Evolutionary conservation across 2,797 vertebrate species (phyloP).

Genomic region (Anolis apletophallus): DNA sequence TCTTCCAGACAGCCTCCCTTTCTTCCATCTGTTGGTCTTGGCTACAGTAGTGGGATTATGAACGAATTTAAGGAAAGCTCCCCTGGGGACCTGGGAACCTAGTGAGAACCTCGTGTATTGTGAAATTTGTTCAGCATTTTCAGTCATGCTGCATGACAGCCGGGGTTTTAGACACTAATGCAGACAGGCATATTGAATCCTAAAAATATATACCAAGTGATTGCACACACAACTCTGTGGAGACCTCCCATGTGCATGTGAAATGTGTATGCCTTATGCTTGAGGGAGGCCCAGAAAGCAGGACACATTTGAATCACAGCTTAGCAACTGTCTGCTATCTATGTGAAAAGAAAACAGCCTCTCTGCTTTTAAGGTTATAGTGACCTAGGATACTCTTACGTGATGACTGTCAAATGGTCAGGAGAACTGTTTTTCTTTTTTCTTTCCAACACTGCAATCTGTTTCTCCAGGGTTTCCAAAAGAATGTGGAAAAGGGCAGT

Average conservation of each 20-base stretch:
- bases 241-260: not conserved
- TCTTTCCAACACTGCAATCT: not conserved
- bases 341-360: slow-evolving; percentile 39
- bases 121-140: not conserved
- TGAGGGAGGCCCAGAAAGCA: not conserved
- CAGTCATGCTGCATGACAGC: not conserved
- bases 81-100: not conserved
- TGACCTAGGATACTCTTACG: slow-evolving; percentile 30
- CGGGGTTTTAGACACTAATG: not conserved
- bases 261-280: not conserved
- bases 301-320: not conserved
- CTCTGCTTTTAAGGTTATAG: slow-evolving; percentile 26
- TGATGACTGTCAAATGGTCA: slow-evolving; percentile 4
- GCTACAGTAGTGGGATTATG: not conserved
- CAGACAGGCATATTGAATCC: not conserved
- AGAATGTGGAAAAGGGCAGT: not conserved
- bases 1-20: not conserved
- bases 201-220: not conserved
- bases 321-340: slow-evolving; percentile 13
- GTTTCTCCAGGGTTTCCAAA: slow-evolving; percentile 1
- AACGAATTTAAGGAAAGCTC: not conserved
- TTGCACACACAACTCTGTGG: not conserved
- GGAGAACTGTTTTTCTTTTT: not conserved
- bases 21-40: not conserved
- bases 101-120: not conserved